These are phyloP conservation scores for Drosophila santomea DNA, from an alignment of 1,140 invertebrate genomes.

Conservation along the genomic window DNA sequence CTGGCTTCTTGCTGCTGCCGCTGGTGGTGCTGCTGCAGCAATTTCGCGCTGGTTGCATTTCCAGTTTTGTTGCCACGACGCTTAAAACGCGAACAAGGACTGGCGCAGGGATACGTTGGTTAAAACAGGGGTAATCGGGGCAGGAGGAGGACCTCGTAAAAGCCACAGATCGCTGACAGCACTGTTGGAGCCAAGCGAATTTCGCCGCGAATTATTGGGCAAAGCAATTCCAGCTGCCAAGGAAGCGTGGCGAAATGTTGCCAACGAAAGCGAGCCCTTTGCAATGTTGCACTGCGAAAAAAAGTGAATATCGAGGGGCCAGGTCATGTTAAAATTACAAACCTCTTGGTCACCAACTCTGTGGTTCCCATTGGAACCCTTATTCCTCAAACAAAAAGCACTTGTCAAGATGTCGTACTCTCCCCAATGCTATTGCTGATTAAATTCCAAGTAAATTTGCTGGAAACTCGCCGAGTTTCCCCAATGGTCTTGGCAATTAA, in stretches of 20 bases:
- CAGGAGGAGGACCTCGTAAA: slow-evolving; percentile 57
- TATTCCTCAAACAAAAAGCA: not conserved
- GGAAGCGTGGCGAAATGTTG: slow-evolving; percentile 68
- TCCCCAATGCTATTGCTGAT: slow-evolving; percentile 33
- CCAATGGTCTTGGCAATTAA: slow-evolving; percentile 43
- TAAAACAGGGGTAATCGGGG: not conserved
- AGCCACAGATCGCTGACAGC: slow-evolving; percentile 76
- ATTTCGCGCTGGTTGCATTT: slow-evolving; percentile 80
- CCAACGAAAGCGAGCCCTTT: slow-evolving; percentile 47
- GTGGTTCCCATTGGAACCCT: too few species aligned
- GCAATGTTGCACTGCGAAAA: slow-evolving; percentile 59
- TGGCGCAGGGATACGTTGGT: not conserved
- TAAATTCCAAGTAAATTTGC: slow-evolving; percentile 56
- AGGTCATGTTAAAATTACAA: slow-evolving; percentile 6
- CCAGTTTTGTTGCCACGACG: slow-evolving; percentile 67
- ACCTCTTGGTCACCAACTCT: not conserved
- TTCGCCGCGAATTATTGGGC: slow-evolving; percentile 74
- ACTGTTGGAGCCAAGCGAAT: slow-evolving; percentile 72
- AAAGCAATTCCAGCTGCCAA: slow-evolving; percentile 70
- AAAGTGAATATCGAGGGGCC: slow-evolving; percentile 20
- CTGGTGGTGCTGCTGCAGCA: slow-evolving; percentile 44
- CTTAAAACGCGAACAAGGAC: slow-evolving; percentile 43
- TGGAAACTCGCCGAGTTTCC: slow-evolving; percentile 41
- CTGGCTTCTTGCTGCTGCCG: slow-evolving; percentile 31
- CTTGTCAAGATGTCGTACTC: slow-evolving; percentile 9